Percentiles rank a stretch among this genome's conserved stretches.
phyloP scores from a whole-genome alignment of 2,888 invertebrate genomes.

The Pycnomerus fuliginosus region DNA sequence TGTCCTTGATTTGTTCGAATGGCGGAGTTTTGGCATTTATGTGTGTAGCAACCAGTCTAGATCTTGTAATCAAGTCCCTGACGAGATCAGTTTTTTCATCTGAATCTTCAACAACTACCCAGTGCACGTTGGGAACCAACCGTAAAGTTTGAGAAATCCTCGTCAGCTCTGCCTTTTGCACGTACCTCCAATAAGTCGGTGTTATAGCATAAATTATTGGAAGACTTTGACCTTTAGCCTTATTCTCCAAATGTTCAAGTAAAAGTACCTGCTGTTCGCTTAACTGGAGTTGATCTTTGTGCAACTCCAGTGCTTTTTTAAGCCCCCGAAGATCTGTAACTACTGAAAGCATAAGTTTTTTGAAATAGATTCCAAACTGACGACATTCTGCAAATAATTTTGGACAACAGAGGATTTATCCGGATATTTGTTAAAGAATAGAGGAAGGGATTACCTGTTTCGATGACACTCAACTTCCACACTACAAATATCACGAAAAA shows the following conservation, averaged over 20 bases:
- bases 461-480: slow-evolving; percentile 37
- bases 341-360: slow-evolving; percentile 35
- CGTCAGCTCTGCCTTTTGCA: slow-evolving; percentile 93
- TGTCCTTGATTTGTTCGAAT: slow-evolving; percentile 66
- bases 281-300: slow-evolving; percentile 45
- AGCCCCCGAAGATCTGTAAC: slow-evolving; percentile 41
- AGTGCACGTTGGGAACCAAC: slow-evolving; percentile 85
- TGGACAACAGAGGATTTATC: no score
- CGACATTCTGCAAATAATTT: no score
- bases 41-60: slow-evolving; percentile 59
- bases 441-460: slow-evolving; percentile 31
- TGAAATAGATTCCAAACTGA: no score
- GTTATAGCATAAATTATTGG: slow-evolving; percentile 89
- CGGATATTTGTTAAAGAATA: background rate
- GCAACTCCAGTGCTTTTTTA: slow-evolving; percentile 40
- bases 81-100: slow-evolving; percentile 71
- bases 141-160: slow-evolving; percentile 85
- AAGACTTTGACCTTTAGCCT: no score
- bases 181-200: slow-evolving; percentile 84
- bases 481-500: slow-evolving; percentile 40
- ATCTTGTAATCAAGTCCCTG: slow-evolving; percentile 65
- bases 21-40: slow-evolving; percentile 70
- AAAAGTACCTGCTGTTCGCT: slow-evolving; percentile 44
- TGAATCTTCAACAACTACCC: slow-evolving; percentile 92
- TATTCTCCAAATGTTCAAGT: slow-evolving; percentile 41